Evolutionary conservation across 30 jellyfish, hydroid and myxozoan genomes (phyloP).

Genomic region (Calvadosia cruxmelitensis): DNA sequence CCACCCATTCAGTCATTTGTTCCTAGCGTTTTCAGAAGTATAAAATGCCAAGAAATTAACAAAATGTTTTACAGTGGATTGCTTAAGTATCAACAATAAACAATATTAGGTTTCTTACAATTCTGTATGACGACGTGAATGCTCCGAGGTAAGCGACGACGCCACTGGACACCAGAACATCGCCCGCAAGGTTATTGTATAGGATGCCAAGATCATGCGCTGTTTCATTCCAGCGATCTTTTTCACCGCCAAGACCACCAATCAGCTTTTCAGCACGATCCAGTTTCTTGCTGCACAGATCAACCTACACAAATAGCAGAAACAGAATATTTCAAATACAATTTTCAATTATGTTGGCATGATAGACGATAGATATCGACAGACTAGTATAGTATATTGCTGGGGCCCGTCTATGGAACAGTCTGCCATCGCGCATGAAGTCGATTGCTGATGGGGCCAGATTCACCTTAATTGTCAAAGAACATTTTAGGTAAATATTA

Average conservation of each 20-base stretch:
- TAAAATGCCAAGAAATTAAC: too few relatives aligned
- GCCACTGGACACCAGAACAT: conserved; percentile 89
- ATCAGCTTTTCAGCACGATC: conserved; percentile 93
- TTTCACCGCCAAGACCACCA: conserved; percentile 97
- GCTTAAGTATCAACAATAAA: too few relatives aligned
- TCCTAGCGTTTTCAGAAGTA: too few relatives aligned
- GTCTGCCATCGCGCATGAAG: too few relatives aligned
- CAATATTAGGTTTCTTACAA: too few relatives aligned
- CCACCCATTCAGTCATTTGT: conserved; percentile 84
- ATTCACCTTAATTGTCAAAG: too few relatives aligned
- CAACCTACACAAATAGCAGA: conserved; percentile 39
- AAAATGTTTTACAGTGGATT: too few relatives aligned
- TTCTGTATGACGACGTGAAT: conserved; percentile 80
- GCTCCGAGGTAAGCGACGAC: conserved; percentile 97
- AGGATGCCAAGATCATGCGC: conserved; percentile 63
- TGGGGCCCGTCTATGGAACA: too few relatives aligned
- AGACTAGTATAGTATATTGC: too few relatives aligned
- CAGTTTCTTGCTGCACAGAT: conserved; percentile 81
- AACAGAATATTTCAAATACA: not conserved
- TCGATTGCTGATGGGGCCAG: too few relatives aligned
- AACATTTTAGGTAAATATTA: too few relatives aligned
- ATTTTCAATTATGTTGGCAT: not conserved
- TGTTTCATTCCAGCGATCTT: conserved; percentile 92
- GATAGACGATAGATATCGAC: not conserved
- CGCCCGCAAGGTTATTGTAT: conserved; percentile 85